phyloP scores from a whole-genome alignment of 2,888 invertebrate genomes.

The Luperina nickerlii region DNA sequence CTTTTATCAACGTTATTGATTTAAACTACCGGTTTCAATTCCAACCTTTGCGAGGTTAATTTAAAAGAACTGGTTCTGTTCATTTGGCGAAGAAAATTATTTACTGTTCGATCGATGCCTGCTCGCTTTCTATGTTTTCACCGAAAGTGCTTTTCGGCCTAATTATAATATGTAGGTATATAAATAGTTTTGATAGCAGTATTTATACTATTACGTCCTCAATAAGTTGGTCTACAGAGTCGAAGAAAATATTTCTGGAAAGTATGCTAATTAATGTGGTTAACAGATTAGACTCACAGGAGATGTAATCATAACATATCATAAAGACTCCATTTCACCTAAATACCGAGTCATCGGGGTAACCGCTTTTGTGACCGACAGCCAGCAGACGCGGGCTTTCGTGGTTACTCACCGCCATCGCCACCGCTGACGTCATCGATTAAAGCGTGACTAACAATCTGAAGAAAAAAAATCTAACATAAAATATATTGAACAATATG shows the following conservation, averaged over 20 bases:
- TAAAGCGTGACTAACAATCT: constrained; percentile 84
- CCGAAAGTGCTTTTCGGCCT: constrained; percentile 35
- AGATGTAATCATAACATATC: constrained; percentile 56
- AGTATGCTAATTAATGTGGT: neutral
- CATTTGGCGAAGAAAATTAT: constrained; percentile 58
- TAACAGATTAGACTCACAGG: constrained; percentile 32
- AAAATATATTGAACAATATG: constrained; percentile 67
- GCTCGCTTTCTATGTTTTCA: constrained; percentile 60
- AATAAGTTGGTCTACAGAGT: neutral
- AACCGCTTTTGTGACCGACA: constrained; percentile 74
- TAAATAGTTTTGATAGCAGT: constrained; percentile 10
- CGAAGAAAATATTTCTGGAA: neutral
- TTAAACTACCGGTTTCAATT: constrained; percentile 50
- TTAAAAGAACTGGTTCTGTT: constrained; percentile 61
- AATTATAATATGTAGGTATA: constrained; percentile 35
- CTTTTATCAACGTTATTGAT: constrained; percentile 35
- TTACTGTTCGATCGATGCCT: constrained; percentile 45
- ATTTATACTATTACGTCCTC: neutral
- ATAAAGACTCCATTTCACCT: constrained; percentile 77
- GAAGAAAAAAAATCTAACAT: constrained; percentile 76
- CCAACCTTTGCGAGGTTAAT: constrained; percentile 26
- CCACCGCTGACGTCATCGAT: constrained; percentile 87
- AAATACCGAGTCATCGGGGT: constrained; percentile 79
- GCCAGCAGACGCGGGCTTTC: constrained; percentile 72
- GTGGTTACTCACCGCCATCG: constrained; percentile 86